Conservation (phyloP, 2,888 invertebrate species). For the Xanthia icteritia region DNA sequence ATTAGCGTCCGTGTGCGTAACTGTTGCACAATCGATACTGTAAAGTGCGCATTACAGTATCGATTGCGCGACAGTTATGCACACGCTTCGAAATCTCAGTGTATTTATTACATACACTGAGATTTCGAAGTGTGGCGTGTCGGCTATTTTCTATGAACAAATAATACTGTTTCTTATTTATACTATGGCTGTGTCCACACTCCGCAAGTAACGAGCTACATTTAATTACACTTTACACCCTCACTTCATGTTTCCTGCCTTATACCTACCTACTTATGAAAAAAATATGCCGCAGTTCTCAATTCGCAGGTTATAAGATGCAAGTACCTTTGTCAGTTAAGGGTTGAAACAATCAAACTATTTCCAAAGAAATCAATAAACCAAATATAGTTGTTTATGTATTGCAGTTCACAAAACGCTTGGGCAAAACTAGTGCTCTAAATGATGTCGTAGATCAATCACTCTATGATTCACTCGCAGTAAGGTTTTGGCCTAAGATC, state of each 20-base stretch:
- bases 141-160: too few species aligned
- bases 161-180: too few species aligned
- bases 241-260: not conserved
- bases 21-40: too few species aligned
- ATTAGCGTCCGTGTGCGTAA: too few species aligned
- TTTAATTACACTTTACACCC: constrained; percentile 70
- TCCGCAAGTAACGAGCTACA: constrained; percentile 61
- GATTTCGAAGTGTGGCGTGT: too few species aligned
- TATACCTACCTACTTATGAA: not conserved
- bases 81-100: too few species aligned
- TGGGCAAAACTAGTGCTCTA: not conserved
- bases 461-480: not conserved
- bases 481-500: not conserved
- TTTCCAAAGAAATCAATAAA: not conserved
- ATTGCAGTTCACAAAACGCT: not conserved
- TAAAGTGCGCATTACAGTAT: too few species aligned
- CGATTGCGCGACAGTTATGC: too few species aligned
- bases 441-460: not conserved
- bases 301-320: not conserved
- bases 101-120: too few species aligned
- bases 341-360: too few species aligned
- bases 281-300: not conserved
- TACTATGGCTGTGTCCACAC: constrained; percentile 52
- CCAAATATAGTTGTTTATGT: not conserved
- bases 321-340: not conserved